Conservation (phyloP, 2,113 vertebrate genomes). For the Budorcas taxicolor region DNA sequence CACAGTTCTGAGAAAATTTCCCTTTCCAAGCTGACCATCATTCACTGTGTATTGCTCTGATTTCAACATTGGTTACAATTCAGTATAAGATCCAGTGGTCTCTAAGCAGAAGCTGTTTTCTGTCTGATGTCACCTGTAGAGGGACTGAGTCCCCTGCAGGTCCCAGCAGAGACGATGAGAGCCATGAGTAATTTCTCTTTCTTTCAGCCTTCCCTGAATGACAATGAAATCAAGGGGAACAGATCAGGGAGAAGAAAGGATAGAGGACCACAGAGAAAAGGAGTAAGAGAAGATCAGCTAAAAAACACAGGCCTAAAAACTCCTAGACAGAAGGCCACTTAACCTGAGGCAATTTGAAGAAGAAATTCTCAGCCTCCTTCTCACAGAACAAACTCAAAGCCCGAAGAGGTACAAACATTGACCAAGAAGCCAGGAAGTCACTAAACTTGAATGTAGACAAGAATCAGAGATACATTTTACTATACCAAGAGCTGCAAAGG, state of each 20-base stretch:
- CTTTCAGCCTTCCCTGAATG: neutral
- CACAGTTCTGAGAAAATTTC: neutral
- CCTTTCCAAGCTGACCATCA: neutral
- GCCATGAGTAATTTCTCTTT: neutral
- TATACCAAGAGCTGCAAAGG: neutral
- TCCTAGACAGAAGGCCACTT: neutral
- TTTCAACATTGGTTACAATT: neutral
- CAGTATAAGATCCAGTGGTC: neutral
- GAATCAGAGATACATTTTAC: neutral
- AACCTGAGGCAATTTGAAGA: neutral
- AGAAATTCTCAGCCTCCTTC: neutral
- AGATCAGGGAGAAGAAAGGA: neutral
- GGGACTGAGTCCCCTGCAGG: neutral
- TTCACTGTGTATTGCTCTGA: neutral
- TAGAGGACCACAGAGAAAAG: neutral
- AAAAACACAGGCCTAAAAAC: neutral
- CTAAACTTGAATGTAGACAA: neutral
- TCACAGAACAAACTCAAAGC: neutral
- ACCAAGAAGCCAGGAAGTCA: neutral
- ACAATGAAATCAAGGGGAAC: neutral
- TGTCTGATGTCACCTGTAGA: neutral
- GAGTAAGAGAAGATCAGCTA: neutral
- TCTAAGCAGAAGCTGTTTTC: neutral
- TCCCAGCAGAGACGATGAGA: neutral
- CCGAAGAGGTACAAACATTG: neutral